Evolutionary conservation across 2,797 vertebrate species (phyloP), one percentile per base, ranked within the genome.

Genomic region (Limnodromus scolopaceus): DNA sequence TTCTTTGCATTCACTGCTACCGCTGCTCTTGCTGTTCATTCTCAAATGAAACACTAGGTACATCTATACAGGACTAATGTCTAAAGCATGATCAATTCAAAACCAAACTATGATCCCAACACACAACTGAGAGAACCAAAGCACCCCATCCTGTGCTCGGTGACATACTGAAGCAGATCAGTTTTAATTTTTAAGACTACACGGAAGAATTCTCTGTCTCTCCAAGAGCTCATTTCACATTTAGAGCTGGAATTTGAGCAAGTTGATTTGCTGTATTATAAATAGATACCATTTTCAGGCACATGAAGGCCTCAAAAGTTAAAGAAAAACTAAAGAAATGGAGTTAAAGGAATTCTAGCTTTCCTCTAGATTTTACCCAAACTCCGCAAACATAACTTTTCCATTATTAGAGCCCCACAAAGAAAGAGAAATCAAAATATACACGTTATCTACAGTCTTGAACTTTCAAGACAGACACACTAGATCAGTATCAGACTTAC

Each of bases 161-260:
- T 30, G n/a, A 82, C 58, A 69, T 15, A 38, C 9, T 38, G 32
- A 65, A 76, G 53, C 19, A 69, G 64, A 87, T 16, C 11, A 25
- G 41, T 23, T 57, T 74, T 72, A 36, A 38, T 78, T 91, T 83
- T 76, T 51, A 70, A 77, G 27, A 70, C 58, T 61, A 69, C 6
- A 74, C 34, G n/a, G 43, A 77, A 77, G 24, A 88, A 76, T 63
- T 84, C 22, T 74, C 39, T 81, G 27, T 60, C 79, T 93, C 34
- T 80, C 28, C 43, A 84, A 38, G 48, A 93, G 27, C 13, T 74
- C 2, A 49, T 55, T 79, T 81, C 43, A 63, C 41, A 87, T 63
- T 80, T 46, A 69, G 32, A 94, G 30, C 10, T 66, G 41, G 51
- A 92, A 87, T 85, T 91, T 95, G 57, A 97, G 79, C 78, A 69